Percentiles rank a stretch among this genome's conserved stretches.
These are phyloP conservation scores for Bambusicola thoracicus DNA, from an alignment of 2,113 vertebrate genomes.

Conservation along the genomic window DNA sequence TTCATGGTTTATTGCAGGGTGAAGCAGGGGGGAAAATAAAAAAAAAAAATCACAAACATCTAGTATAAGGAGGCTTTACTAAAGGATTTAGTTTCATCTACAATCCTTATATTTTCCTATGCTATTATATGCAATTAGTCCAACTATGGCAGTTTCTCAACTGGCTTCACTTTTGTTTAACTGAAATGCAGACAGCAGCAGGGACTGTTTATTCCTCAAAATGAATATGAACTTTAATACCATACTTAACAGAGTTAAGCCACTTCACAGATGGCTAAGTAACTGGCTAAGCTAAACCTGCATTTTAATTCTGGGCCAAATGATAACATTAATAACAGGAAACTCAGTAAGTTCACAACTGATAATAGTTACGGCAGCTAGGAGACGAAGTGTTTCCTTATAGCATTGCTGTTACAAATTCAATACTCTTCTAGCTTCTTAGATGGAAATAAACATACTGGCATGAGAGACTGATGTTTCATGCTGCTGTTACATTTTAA, in stretches of 20 bases:
- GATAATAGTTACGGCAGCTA: conserved; percentile 29
- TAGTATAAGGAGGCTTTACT: background rate
- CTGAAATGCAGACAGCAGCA: background rate
- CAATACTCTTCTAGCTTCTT: background rate
- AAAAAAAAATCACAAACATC: background rate
- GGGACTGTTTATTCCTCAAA: background rate
- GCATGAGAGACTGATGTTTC: background rate
- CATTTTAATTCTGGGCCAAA: conserved; percentile 19
- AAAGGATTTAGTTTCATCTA: background rate
- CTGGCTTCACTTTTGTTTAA: background rate
- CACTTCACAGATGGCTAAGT: conserved; percentile 21
- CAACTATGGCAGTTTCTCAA: background rate
- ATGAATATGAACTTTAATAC: background rate
- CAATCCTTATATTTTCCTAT: background rate
- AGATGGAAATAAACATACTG: background rate
- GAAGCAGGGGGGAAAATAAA: background rate
- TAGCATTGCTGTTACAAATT: background rate
- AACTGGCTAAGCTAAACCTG: conserved; percentile 5
- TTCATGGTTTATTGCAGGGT: background rate
- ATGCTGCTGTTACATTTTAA: background rate
- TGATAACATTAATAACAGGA: conserved; percentile 52
- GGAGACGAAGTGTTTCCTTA: conserved; percentile 18
- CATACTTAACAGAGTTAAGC: conserved; percentile 32
- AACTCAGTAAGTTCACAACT: conserved; percentile 20
- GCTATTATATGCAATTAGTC: background rate